Conservation (phyloP, 2,888 invertebrate species). For the Erebia epiphron region DNA sequence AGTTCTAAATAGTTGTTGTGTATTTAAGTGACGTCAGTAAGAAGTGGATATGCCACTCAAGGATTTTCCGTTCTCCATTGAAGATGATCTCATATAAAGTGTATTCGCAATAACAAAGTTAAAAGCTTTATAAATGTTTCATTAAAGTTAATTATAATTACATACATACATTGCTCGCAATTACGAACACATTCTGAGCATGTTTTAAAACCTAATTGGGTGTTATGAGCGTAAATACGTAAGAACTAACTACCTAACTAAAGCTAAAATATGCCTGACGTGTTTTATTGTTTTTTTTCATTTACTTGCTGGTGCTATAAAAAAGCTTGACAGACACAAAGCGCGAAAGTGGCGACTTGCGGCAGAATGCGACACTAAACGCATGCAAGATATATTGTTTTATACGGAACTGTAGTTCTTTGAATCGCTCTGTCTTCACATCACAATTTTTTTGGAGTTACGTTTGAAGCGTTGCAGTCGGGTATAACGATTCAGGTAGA, state of each 20-base stretch:
- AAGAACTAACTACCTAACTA: neutral
- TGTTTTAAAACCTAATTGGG: conserved; percentile 7
- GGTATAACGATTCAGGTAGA: no score
- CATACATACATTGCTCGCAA: conserved; percentile 20
- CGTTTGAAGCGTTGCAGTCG: no score
- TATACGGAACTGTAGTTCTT: no score
- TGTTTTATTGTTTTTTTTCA: neutral
- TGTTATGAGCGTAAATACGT: conserved; percentile 2
- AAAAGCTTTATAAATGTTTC: neutral
- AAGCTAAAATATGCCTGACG: neutral
- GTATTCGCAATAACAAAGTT: neutral
- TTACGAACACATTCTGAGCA: conserved; percentile 9
- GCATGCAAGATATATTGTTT: no score
- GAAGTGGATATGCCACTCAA: conserved; percentile 7
- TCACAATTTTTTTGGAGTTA: no score
- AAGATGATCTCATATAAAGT: conserved; percentile 26
- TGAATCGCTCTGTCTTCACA: no score
- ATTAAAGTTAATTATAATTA: conserved; percentile 17
- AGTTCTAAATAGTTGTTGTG: neutral
- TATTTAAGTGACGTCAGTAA: conserved; percentile 15
- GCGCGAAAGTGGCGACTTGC: neutral
- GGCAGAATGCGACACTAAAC: neutral
- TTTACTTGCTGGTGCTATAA: neutral
- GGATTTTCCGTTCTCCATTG: conserved; percentile 9
- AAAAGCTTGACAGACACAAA: neutral